These are phyloP conservation scores for Mycetomoellerius zeteki DNA, from an alignment of 1,140 invertebrate species.

Conservation along the genomic window DNA sequence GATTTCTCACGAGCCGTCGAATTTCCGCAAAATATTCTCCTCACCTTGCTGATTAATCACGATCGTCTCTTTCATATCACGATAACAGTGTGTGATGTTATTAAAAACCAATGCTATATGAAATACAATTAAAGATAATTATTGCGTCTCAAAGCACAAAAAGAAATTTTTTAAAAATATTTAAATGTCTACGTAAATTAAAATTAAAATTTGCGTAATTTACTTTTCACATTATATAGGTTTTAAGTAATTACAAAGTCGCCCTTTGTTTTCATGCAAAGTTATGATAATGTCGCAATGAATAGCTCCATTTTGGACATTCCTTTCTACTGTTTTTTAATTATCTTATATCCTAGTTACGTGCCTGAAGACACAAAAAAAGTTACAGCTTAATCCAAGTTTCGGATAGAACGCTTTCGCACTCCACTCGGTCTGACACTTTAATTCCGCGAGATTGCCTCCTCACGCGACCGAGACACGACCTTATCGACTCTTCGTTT, in stretches of 20 bases:
- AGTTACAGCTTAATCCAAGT: slow-evolving; percentile 53
- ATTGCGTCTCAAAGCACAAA: neutral
- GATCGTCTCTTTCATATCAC: slow-evolving; percentile 5
- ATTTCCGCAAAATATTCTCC: slow-evolving; percentile 22
- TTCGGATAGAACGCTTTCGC: slow-evolving; percentile 11
- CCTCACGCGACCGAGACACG: slow-evolving; percentile 19
- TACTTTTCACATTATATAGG: neutral
- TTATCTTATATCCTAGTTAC: slow-evolving; percentile 7
- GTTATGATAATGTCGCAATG: neutral
- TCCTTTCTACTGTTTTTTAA: neutral
- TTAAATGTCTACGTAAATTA: neutral
- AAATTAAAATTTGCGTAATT: neutral
- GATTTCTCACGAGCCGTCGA: slow-evolving; percentile 45
- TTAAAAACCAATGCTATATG: neutral
- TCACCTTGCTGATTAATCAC: slow-evolving; percentile 26
- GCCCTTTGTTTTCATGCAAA: neutral
- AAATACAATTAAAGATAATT: slow-evolving; percentile 7
- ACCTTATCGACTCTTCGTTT: slow-evolving; percentile 60
- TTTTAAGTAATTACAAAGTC: neutral
- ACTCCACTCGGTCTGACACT: slow-evolving; percentile 33
- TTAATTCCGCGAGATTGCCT: slow-evolving; percentile 59
- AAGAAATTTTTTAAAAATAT: neutral
- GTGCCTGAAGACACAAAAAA: too few species aligned
- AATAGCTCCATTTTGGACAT: neutral
- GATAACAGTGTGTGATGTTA: neutral